These are phyloP conservation scores for Apantesis nais DNA, from an alignment of 2,888 invertebrate genomes.

Conservation along the genomic window DNA sequence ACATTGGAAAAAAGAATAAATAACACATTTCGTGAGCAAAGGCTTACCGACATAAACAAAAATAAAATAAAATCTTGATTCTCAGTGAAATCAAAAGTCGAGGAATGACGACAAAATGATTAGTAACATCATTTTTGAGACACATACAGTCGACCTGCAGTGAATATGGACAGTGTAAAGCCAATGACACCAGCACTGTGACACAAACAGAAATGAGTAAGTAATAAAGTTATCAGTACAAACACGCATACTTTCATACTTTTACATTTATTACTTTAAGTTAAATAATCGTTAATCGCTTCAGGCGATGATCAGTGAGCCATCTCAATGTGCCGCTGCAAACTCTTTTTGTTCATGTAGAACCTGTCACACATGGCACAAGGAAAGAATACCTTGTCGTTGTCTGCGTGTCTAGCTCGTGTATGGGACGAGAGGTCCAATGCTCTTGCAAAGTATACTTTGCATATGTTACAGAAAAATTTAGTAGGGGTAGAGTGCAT, in stretches of 20 bases:
- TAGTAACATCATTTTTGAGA: slow-evolving; percentile 42
- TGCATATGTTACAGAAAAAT: slow-evolving; percentile 87
- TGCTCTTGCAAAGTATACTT: slow-evolving; percentile 80
- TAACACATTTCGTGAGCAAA: slow-evolving; percentile 76
- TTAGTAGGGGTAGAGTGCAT: slow-evolving; percentile 83
- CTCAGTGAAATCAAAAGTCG: slow-evolving; percentile 54
- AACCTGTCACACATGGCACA: slow-evolving; percentile 86
- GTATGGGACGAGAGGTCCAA: slow-evolving; percentile 79
- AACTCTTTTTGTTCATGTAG: slow-evolving; percentile 83
- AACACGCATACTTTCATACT: slow-evolving; percentile 37
- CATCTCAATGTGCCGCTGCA: slow-evolving; percentile 84
- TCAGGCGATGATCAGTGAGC: slow-evolving; percentile 73
- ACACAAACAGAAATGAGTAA: slow-evolving; percentile 25
- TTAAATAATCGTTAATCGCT: slow-evolving; percentile 21
- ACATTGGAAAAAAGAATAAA: slow-evolving; percentile 70
- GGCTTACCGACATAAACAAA: slow-evolving; percentile 58
- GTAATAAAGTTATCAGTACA: slow-evolving; percentile 31
- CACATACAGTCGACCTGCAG: slow-evolving; percentile 38
- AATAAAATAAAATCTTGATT: slow-evolving; percentile 51
- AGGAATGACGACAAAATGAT: slow-evolving; percentile 65
- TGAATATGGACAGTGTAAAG: slow-evolving; percentile 42
- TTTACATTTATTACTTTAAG: slow-evolving; percentile 30
- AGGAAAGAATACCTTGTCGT: slow-evolving; percentile 84
- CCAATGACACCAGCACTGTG: slow-evolving; percentile 23
- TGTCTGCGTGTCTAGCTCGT: slow-evolving; percentile 79